Percentiles rank a stretch among this genome's conserved stretches.
Conservation (phyloP, 2,113 vertebrate genomes). For the Lamprologus speciosus region DNA sequence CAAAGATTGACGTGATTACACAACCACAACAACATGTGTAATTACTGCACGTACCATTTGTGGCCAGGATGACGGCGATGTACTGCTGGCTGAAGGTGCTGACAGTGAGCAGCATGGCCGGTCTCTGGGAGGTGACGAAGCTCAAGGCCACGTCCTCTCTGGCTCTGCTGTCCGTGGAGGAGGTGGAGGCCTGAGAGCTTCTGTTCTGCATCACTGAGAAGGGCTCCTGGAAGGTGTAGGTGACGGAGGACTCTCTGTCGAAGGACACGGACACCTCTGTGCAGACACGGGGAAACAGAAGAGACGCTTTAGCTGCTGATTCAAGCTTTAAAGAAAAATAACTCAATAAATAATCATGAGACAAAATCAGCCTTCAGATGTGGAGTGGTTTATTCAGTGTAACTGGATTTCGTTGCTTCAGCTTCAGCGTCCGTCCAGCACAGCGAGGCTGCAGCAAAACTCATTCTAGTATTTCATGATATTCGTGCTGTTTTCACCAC, state of each 20-base stretch:
- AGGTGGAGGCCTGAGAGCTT: conserved; percentile 76
- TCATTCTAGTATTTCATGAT: background rate
- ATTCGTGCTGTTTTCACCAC: background rate
- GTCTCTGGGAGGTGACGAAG: conserved; percentile 81
- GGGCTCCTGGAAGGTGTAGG: conserved; percentile 90
- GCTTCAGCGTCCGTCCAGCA: background rate
- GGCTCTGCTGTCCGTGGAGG: conserved; percentile 78
- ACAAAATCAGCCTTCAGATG: background rate
- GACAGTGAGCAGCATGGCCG: conserved; percentile 85
- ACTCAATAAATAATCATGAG: background rate
- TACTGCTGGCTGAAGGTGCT: conserved; percentile 85
- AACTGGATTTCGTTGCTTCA: background rate
- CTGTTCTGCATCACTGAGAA: conserved; percentile 90
- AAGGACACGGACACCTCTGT: conserved; percentile 94
- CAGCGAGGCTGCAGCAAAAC: background rate
- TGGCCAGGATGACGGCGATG: conserved; percentile 84
- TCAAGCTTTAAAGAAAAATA: background rate
- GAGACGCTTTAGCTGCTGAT: background rate
- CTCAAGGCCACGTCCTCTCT: conserved; percentile 85
- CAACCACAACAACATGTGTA: background rate
- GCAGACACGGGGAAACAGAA: background rate
- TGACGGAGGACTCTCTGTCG: conserved; percentile 83
- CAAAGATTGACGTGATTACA: background rate
- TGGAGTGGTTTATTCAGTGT: background rate
- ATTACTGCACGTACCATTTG: conserved; percentile 73